Percentiles rank a stretch among this genome's conserved stretches.
Conservation (phyloP, 2,113 vertebrate genomes). For the Oryctolagus cuniculus region mOryCun1.1 NC_091442.1:38274001-38274500, state of each 20-base stretch:
- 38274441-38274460: not conserved
- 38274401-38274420: not conserved
- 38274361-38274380: not conserved
- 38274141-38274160: not conserved
- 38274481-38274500: constrained; percentile 10
- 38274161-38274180: not conserved
- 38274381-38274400: not conserved
- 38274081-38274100: not conserved
- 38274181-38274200: not conserved
- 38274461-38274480: not conserved
- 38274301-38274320: not conserved
- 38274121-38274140: too few relatives aligned
- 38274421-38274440: not conserved
- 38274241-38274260: not conserved
- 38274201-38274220: not conserved
- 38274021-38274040: not conserved
- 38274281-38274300: not conserved
- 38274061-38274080: not conserved
- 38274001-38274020: not conserved
- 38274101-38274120: not conserved
- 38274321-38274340: not conserved
- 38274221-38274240: not conserved
- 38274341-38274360: not conserved
- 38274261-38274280: not conserved
- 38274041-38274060: not conserved